phyloP scores from a whole-genome alignment of 2,888 invertebrate species.

The Ashinkailepas kermadecensis region DNA sequence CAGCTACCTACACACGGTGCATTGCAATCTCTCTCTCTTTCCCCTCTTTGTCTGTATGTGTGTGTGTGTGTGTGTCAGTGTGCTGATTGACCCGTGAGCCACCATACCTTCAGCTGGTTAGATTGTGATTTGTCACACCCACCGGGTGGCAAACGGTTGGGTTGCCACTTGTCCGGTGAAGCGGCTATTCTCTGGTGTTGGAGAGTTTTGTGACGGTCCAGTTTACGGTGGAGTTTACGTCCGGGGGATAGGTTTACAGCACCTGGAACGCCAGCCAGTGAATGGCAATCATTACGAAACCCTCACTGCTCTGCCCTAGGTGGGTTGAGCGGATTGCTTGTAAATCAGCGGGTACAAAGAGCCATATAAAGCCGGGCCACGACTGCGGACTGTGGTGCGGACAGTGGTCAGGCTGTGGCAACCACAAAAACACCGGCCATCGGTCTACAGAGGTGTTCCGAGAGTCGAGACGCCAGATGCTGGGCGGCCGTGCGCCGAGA shows the following conservation, averaged over 20 bases:
- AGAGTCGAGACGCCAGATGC: too few species aligned
- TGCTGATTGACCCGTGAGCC: not conserved
- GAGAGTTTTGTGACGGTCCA: too few species aligned
- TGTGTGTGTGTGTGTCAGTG: not conserved
- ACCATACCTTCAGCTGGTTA: too few species aligned
- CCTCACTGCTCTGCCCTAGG: not conserved
- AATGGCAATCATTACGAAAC: not conserved
- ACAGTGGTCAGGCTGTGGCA: not conserved
- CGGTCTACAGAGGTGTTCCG: too few species aligned
- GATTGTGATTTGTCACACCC: too few species aligned
- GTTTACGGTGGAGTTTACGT: too few species aligned
- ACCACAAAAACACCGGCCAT: too few species aligned
- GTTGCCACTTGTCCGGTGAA: too few species aligned
- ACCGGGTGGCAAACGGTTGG: too few species aligned
- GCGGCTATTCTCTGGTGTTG: too few species aligned
- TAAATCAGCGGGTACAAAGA: slow-evolving; percentile 7
- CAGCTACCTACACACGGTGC: not conserved
- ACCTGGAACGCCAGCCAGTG: not conserved
- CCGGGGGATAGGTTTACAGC: not conserved
- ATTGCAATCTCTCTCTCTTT: not conserved
- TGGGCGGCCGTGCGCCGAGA: too few species aligned
- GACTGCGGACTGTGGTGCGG: not conserved
- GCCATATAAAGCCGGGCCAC: not conserved
- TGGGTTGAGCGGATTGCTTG: not conserved
- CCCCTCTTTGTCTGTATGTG: too few species aligned